These are phyloP conservation scores for Athalia rosae DNA, from an alignment of 2,888 invertebrate genomes.

Conservation along the genomic window DNA sequence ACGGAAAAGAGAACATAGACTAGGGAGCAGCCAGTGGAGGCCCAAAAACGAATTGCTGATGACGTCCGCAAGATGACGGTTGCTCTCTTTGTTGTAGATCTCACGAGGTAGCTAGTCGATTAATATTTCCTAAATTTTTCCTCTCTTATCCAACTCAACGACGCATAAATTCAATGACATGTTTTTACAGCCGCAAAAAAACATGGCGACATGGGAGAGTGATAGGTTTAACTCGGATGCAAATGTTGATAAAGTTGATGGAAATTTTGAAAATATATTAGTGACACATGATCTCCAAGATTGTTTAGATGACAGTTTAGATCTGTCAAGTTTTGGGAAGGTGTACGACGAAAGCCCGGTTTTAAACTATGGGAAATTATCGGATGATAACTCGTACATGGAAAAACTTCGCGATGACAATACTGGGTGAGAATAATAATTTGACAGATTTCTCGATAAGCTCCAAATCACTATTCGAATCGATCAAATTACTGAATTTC, in stretches of 20 bases:
- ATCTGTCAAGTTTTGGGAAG: slow-evolving; percentile 73
- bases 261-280: slow-evolving; percentile 72
- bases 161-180: slow-evolving; percentile 7
- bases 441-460: background rate
- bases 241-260: slow-evolving; percentile 62
- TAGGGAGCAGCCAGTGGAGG: slow-evolving; percentile 7
- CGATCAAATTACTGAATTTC: background rate
- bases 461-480: background rate
- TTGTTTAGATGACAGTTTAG: slow-evolving; percentile 74
- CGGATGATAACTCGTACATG: slow-evolving; percentile 71
- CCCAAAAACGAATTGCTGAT: background rate
- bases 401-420: slow-evolving; percentile 74
- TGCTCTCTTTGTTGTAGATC: background rate
- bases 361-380: slow-evolving; percentile 69
- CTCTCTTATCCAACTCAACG: background rate
- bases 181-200: slow-evolving; percentile 57
- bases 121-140: background rate
- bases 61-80: background rate
- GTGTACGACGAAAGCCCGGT: slow-evolving; percentile 74
- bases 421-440: slow-evolving; percentile 72
- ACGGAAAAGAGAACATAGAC: slow-evolving; percentile 59
- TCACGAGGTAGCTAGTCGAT: background rate
- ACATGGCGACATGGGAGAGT: slow-evolving; percentile 73
- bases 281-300: slow-evolving; percentile 76
- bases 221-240: slow-evolving; percentile 64